Percentiles rank a stretch among this genome's conserved stretches.
Conservation (phyloP, 2,888 invertebrate genomes). For the Rhingia rostrata region DNA sequence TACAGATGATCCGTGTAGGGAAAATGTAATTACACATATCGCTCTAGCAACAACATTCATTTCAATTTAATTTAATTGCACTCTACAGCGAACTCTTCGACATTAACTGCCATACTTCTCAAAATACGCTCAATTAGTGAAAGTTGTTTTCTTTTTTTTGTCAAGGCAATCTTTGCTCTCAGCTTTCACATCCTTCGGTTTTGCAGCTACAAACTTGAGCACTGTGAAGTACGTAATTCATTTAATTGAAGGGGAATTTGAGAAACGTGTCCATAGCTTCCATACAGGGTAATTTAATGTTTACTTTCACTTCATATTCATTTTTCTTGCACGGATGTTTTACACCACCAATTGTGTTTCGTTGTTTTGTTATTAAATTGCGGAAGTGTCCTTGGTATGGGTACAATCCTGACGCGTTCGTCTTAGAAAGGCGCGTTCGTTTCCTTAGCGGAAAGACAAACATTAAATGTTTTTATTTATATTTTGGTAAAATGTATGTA, state of each 20-base stretch:
- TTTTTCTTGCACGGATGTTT: not conserved
- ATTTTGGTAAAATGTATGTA: not conserved
- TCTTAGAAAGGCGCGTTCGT: slow-evolving; percentile 17
- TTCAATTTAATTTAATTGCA: slow-evolving; percentile 32
- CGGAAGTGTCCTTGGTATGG: not conserved
- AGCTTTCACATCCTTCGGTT: not conserved
- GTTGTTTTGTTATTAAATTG: slow-evolving; percentile 7
- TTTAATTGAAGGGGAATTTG: slow-evolving; percentile 34
- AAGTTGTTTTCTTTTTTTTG: not conserved
- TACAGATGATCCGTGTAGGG: not conserved
- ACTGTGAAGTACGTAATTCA: slow-evolving; percentile 30
- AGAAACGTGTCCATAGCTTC: slow-evolving; percentile 18
- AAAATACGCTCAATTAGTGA: slow-evolving; percentile 22
- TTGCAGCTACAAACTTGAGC: slow-evolving; percentile 6
- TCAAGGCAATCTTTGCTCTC: not conserved
- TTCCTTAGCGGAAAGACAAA: slow-evolving; percentile 12
- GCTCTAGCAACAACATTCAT: not conserved
- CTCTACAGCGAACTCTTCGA: slow-evolving; percentile 17
- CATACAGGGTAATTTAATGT: slow-evolving; percentile 32
- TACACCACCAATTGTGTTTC: slow-evolving; percentile 1
- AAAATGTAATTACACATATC: not conserved
- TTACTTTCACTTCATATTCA: slow-evolving; percentile 41
- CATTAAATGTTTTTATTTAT: slow-evolving; percentile 45
- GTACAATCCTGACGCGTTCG: not conserved
- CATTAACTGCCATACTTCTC: slow-evolving; percentile 30